Conservation (phyloP, 1,140 invertebrate genomes). For the Sipha flava region DNA sequence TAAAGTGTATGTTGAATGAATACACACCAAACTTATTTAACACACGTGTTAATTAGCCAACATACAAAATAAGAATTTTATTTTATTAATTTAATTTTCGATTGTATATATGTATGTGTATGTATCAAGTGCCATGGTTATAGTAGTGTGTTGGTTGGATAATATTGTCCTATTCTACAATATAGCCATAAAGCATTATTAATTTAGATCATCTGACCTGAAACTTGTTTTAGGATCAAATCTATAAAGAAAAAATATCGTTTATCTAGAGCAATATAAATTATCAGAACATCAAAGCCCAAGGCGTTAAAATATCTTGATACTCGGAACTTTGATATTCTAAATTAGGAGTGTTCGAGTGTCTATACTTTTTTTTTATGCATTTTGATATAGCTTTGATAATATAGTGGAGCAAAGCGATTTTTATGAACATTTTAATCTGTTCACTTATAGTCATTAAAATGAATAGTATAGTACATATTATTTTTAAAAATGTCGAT, state of each 20-base stretch:
- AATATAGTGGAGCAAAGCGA: not conserved
- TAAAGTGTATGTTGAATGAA: too few relatives aligned
- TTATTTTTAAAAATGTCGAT: too few relatives aligned
- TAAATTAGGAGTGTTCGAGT: not conserved
- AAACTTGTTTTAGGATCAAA: not conserved
- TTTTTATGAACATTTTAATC: not conserved
- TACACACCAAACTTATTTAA: too few relatives aligned
- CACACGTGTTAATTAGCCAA: too few relatives aligned
- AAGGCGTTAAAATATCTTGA: not conserved
- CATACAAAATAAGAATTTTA: too few relatives aligned
- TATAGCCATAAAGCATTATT: not conserved
- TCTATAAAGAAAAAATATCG: not conserved
- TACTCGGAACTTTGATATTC: not conserved
- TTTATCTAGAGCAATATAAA: not conserved
- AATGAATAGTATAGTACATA: too few relatives aligned
- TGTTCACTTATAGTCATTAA: too few relatives aligned
- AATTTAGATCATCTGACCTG: not conserved
- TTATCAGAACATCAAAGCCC: not conserved
- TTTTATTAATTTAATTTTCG: too few relatives aligned
- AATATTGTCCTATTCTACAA: not conserved
- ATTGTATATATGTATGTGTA: too few relatives aligned
- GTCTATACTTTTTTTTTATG: not conserved
- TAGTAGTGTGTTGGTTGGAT: too few relatives aligned
- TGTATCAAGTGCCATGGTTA: too few relatives aligned
- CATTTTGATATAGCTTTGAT: not conserved